Evolutionary conservation across 2,113 vertebrate species (phyloP).

Genomic region (Malurus elegans): DNA sequence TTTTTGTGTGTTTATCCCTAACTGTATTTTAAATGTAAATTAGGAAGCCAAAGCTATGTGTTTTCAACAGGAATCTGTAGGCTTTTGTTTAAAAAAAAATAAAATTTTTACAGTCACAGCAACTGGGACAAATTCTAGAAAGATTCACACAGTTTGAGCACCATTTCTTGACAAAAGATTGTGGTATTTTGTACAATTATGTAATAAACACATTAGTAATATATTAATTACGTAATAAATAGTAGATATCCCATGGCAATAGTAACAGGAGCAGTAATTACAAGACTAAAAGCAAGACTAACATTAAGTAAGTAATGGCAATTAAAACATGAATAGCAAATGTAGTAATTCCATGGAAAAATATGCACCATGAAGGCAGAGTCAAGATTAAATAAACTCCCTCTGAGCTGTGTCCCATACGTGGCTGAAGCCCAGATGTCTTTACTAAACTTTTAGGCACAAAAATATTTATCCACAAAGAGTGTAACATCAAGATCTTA

Average conservation of each 20-base stretch:
- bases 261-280: background rate
- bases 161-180: background rate
- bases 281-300: background rate
- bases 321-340: background rate
- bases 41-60: background rate
- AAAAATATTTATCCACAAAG: background rate
- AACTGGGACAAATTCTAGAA: background rate
- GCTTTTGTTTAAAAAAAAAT: background rate
- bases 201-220: background rate
- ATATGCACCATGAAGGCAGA: background rate
- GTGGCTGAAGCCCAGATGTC: background rate
- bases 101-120: background rate
- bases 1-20: background rate
- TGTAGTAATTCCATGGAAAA: background rate
- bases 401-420: background rate
- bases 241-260: background rate
- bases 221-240: background rate
- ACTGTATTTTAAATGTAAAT: background rate
- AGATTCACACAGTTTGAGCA: background rate
- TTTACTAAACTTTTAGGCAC: background rate
- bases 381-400: background rate
- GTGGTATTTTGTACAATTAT: background rate
- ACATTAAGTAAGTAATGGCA: background rate
- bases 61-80: background rate
- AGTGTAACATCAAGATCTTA: rapidly evolving